Evolutionary conservation across 2,113 vertebrate genomes (phyloP).

Genomic region (Rhipidura dahli): DNA sequence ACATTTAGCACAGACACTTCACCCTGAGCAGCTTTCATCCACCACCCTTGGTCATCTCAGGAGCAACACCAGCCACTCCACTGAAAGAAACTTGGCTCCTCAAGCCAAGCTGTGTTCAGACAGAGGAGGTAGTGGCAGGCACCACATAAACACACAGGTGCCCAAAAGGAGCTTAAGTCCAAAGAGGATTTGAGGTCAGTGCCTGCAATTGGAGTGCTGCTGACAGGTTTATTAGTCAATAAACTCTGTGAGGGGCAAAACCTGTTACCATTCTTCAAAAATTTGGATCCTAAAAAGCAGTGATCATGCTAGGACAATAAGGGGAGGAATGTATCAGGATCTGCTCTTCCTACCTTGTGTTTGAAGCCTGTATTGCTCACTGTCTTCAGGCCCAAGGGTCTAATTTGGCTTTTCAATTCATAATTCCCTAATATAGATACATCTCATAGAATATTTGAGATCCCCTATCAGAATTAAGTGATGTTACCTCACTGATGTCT

Average conservation of each 20-base stretch:
- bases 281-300: background rate
- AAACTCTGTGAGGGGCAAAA: background rate
- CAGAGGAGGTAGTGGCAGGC: background rate
- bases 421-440: background rate
- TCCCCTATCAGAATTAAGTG: background rate
- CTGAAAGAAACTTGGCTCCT: background rate
- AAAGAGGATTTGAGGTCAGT: background rate
- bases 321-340: background rate
- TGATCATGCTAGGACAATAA: background rate
- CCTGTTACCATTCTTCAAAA: background rate
- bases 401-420: background rate
- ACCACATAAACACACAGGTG: accelerated
- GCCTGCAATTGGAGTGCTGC: background rate
- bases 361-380: background rate
- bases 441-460: background rate
- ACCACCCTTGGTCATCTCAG: background rate
- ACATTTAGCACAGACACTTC: accelerated
- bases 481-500: background rate
- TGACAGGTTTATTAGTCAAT: background rate
- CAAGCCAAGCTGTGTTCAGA: background rate
- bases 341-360: background rate
- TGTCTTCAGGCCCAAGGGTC: background rate
- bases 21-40: accelerated
- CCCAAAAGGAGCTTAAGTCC: background rate
- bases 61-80: accelerated